A percentile compares a stretch with the other conserved stretches of the same genome.
These are phyloP conservation scores for Oryzias curvinotus DNA, from an alignment of 2,113 vertebrate genomes.

Conservation along the genomic window DNA sequence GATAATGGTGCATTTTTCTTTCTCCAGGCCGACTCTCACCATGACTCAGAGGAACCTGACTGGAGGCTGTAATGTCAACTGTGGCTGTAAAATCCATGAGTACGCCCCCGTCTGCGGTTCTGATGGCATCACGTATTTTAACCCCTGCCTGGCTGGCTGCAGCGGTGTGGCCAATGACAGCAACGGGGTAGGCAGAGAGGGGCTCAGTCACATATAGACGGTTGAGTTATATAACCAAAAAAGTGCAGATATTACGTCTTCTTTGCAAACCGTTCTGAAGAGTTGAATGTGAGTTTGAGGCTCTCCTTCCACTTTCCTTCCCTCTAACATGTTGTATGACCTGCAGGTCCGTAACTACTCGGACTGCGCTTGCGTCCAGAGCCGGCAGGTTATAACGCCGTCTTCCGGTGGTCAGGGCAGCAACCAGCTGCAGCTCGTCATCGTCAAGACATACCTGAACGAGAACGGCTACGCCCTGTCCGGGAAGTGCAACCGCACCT, in stretches of 20 bases:
- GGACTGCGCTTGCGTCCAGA: conserved; percentile 96
- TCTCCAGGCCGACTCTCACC: conserved; percentile 89
- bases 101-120: conserved; percentile 98
- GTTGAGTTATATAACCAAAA: no score
- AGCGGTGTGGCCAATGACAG: conserved; percentile 87
- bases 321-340: accelerated
- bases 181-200: conserved; percentile 80
- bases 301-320: background rate
- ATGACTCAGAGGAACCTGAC: conserved; percentile 97
- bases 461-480: conserved; percentile 93
- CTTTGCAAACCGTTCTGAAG: no score
- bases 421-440: conserved; percentile 92
- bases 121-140: conserved; percentile 98
- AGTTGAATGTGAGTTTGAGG: no score
- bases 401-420: conserved; percentile 85
- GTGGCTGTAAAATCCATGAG: conserved; percentile 93
- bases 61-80: conserved; percentile 96
- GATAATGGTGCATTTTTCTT: background rate
- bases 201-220: no score
- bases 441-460: conserved; percentile 96
- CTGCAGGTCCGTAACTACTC: conserved; percentile 92
- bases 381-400: conserved; percentile 94
- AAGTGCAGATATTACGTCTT: no score
- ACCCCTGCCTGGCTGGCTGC: conserved; percentile 96
- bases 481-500: conserved; percentile 92